A percentile compares a stretch with the other conserved stretches of the same genome.
Evolutionary conservation across 2,113 vertebrate genomes (phyloP).

Genomic region (Corythornis cristatus): DNA sequence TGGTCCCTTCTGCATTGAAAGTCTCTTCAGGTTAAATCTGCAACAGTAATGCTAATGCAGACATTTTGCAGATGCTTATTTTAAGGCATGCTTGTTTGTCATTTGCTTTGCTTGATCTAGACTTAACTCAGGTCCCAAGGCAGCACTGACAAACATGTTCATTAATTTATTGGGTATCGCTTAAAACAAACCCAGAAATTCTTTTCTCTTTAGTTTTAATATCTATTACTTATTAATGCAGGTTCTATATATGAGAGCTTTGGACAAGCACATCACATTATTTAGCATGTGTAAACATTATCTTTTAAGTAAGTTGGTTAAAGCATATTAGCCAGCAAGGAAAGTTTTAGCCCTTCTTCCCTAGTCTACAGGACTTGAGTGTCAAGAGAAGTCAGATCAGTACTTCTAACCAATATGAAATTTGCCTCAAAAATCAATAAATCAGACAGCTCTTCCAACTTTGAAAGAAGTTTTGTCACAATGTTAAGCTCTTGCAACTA

Average conservation of each 20-base stretch:
- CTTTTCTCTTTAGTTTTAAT: not conserved
- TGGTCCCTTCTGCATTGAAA: not conserved
- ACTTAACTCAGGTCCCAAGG: not conserved
- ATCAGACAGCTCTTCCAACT: not conserved
- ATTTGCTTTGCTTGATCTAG: not conserved
- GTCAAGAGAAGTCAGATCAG: not conserved
- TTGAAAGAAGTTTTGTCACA: not conserved
- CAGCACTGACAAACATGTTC: not conserved
- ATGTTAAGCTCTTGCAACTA: not conserved
- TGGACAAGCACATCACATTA: not conserved
- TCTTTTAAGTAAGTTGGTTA: not conserved
- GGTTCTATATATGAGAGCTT: not conserved
- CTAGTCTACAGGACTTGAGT: not conserved
- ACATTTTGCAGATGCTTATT: constrained; percentile 22
- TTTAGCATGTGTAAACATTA: not conserved
- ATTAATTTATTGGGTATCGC: not conserved
- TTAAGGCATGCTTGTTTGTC: not conserved
- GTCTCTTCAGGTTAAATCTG: not conserved
- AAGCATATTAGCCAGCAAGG: not conserved
- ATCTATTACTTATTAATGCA: not conserved
- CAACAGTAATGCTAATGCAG: not conserved
- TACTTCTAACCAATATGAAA: not conserved
- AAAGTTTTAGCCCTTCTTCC: not conserved
- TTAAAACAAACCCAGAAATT: not conserved
- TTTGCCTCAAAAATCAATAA: not conserved